Conservation (phyloP, 2,797 vertebrate species). For the Okamejei kenojei region DNA sequence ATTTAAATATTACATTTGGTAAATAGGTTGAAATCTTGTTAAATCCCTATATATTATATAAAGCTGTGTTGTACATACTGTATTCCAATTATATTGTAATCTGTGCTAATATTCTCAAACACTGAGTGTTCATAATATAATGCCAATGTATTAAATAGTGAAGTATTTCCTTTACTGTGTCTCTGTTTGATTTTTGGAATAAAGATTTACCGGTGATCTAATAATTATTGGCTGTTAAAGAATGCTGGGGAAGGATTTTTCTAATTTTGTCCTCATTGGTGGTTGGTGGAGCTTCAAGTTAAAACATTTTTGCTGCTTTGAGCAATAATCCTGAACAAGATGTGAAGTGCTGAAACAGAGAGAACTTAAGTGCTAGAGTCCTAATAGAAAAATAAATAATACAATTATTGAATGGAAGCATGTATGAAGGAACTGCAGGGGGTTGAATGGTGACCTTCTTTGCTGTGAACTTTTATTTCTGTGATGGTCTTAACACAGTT, state of each 20-base stretch:
- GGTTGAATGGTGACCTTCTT: no score
- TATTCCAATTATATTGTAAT: conserved; percentile 39
- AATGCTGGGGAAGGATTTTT: neutral
- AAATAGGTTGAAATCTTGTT: conserved; percentile 35
- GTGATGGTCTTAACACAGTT: neutral
- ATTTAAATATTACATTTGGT: conserved; percentile 37
- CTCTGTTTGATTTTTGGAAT: neutral
- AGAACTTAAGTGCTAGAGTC: neutral
- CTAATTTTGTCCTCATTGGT: neutral
- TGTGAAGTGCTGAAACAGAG: neutral
- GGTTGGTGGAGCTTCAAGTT: neutral
- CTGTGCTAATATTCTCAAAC: conserved; percentile 39
- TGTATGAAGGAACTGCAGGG: no score
- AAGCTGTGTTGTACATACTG: conserved; percentile 35
- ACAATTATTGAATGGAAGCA: neutral
- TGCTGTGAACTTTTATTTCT: no score
- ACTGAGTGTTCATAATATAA: conserved; percentile 38
- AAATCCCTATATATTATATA: conserved; percentile 32
- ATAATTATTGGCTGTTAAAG: neutral
- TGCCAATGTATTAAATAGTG: conserved; percentile 39
- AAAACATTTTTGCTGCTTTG: neutral
- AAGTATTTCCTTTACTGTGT: conserved; percentile 36
- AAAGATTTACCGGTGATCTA: neutral
- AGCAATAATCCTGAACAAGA: neutral
- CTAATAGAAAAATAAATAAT: neutral